Evolutionary conservation across 2,797 vertebrate species (phyloP).

Genomic region (Argentina silus): DNA sequence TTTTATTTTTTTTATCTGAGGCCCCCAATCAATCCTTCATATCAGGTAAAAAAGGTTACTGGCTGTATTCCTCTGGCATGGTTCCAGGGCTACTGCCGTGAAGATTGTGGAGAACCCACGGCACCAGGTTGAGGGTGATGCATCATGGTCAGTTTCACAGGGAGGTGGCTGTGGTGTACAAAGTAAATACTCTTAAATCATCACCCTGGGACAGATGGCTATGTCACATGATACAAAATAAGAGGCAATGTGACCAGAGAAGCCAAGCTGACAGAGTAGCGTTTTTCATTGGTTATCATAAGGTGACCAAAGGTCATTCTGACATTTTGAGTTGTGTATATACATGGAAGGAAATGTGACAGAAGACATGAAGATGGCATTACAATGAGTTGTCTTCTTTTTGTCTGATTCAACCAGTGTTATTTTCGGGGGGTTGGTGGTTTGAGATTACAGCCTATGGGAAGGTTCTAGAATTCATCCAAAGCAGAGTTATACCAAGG

Average conservation of each 20-base stretch:
- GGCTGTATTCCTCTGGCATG: conserved; percentile 40
- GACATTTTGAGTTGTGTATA: neutral
- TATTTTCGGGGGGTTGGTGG: neutral
- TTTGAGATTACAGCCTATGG: neutral
- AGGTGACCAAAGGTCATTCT: neutral
- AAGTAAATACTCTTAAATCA: conserved; percentile 81
- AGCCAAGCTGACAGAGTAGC: neutral
- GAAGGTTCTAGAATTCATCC: conserved; percentile 16
- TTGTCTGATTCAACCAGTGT: conserved; percentile 33
- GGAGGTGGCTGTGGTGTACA: conserved; percentile 57
- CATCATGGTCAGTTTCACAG: conserved; percentile 70
- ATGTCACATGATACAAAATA: conserved; percentile 42
- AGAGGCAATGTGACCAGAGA: neutral
- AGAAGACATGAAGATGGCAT: no score
- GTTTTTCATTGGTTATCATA: neutral
- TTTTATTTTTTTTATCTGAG: neutral
- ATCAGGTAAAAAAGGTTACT: conserved; percentile 40
- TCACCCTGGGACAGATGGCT: conserved; percentile 66
- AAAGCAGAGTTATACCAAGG: neutral
- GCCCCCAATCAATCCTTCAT: conserved; percentile 35
- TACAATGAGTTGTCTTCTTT: neutral
- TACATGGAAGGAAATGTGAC: no score
- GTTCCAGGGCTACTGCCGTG: conserved; percentile 59
- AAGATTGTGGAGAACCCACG: conserved; percentile 51
- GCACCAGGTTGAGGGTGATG: conserved; percentile 65